Evolutionary conservation across 2,797 vertebrate species (phyloP), one percentile per base, ranked within the genome.

Genomic region (Ibycter americanus): DNA sequence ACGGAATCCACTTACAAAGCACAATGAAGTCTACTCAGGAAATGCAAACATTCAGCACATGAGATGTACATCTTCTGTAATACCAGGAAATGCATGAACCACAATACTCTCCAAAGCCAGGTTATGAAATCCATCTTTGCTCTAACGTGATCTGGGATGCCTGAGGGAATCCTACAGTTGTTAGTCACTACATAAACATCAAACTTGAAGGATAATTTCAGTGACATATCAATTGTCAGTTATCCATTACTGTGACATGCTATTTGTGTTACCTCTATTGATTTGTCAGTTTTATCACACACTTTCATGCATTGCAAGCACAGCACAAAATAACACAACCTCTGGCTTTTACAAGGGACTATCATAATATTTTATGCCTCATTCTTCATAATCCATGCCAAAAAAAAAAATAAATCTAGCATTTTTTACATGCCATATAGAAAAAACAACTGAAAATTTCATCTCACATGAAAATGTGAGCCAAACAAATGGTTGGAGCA

Each of bases 21-120:
- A 27, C 65, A 54, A 4, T 34, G 65, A 80, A 54, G 3, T 34
- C 19, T 78, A n/a, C 6, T 61, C 38, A 81, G 55, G 15, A 70
- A 86, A 77, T 22, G 6, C 18, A 47, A 66, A 65, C 4, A 15
- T 31, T 72, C 25, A 52, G 6, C 13, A 20, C 27, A 13, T 47
- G 36, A 87, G 36, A 44, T 17, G 49, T 11, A 44, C 4, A 6
- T 46, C 49, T 74, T 81, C 70, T 49, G n/a, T 40, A 38, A 73
- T 49, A 68, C 17, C 10, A 61, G 32, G 55, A 83, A 83, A 76
- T 27, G 4, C 31, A 49, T 0, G 0, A 52, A 73, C 12, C 7
- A 56, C 27, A 32, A 15, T 67, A 67, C 27, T 67, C 47, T 79
- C 34, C 46, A 83, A 72, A 91, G 40, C 6, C 76, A 83, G 26